Evolutionary conservation across 1,140 invertebrate genomes (phyloP).

Genomic region (Condylostylus longicornis): DNA sequence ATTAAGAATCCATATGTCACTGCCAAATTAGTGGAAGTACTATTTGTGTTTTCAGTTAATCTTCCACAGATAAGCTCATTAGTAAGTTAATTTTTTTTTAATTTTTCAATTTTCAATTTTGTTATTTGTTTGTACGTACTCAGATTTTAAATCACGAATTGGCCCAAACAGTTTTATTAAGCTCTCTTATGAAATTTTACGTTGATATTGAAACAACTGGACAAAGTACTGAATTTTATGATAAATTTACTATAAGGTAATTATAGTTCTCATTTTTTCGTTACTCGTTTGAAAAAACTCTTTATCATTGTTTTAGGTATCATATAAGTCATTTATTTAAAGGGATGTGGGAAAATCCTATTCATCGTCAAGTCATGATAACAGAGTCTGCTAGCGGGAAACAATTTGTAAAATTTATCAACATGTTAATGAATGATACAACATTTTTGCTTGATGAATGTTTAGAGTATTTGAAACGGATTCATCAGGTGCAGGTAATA

Average conservation of each 20-base stretch:
- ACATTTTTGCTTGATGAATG: slow-evolving; percentile 95
- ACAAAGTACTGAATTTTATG: slow-evolving; percentile 94
- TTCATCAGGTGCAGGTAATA: slow-evolving; percentile 90
- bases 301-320: slow-evolving; percentile 39
- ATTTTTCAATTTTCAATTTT: no score
- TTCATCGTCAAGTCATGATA: slow-evolving; percentile 52
- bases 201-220: slow-evolving; percentile 96
- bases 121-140: no score
- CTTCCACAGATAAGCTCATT: no score
- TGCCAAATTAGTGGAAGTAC: slow-evolving; percentile 86
- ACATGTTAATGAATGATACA: slow-evolving; percentile 99
- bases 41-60: slow-evolving; percentile 81
- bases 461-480: slow-evolving; percentile 82
- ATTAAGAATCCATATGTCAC: slow-evolving; percentile 92
- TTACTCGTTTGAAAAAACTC: not conserved
- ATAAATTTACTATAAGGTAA: slow-evolving; percentile 90
- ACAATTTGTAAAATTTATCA: slow-evolving; percentile 95
- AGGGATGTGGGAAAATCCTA: slow-evolving; percentile 60
- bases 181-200: slow-evolving; percentile 94
- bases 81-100: no score
- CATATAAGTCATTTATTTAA: slow-evolving; percentile 95
- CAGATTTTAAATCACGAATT: slow-evolving; percentile 75
- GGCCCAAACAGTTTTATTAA: slow-evolving; percentile 64
- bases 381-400: slow-evolving; percentile 71
- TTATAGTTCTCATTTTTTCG: not conserved